Evolutionary conservation across 92 coral and sea anemone genomes (phyloP).

Genomic region (Phenganax marumi): DNA sequence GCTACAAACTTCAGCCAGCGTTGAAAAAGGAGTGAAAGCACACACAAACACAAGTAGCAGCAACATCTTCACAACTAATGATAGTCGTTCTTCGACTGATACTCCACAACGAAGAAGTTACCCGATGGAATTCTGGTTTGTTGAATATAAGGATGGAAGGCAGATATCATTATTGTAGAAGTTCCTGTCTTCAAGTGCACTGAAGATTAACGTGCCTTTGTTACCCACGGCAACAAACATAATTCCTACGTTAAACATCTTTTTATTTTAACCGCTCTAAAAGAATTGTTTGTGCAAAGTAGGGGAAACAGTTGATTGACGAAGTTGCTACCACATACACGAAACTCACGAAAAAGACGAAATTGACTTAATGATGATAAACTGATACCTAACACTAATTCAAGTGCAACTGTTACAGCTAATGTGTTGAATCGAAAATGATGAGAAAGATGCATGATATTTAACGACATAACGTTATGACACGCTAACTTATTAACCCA

Average conservation of each 20-base stretch:
- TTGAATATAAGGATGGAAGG: neutral
- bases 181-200: conserved; percentile 16
- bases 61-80: neutral
- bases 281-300: neutral
- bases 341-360: neutral
- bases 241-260: neutral
- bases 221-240: conserved; percentile 1
- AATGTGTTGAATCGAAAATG: too few species aligned
- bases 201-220: neutral
- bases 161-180: conserved; percentile 16
- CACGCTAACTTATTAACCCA: too few species aligned
- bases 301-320: neutral
- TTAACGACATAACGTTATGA: too few species aligned
- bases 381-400: neutral
- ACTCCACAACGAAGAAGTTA: neutral
- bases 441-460: too few species aligned
- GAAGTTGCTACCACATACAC: neutral
- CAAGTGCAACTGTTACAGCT: neutral
- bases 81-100: neutral
- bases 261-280: neutral
- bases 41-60: neutral
- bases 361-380: neutral
- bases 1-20: conserved; percentile 6
- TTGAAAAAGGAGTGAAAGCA: neutral
- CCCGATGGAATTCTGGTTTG: neutral